Evolutionary conservation across 2,113 vertebrate genomes (phyloP), one percentile per base, ranked within the genome.

Genomic region (Elachura formosa): DNA sequence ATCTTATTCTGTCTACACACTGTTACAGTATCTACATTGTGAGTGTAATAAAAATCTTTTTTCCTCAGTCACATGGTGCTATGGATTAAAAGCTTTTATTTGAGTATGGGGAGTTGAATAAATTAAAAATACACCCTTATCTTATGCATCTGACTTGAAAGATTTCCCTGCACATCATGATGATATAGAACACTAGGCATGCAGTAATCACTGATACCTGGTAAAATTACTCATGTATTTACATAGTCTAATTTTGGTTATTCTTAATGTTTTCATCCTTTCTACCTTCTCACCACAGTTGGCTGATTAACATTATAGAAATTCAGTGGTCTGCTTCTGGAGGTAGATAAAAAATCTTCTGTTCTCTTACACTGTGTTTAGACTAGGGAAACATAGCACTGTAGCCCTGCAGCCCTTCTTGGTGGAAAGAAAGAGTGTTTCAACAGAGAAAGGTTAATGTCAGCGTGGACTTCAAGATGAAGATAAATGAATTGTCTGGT

Each of bases 401-500:
- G 59, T 84, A 64, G 46, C 83, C 58, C 38, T 75, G 66, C 74
- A 79, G 4, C 51, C 13, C 18, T 72, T 92, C 43, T 49, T 56
- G 25, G 23, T 73, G 23, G 49, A 78, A 87, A 64, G 33, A n/a
- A 34, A 38, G 18, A 1, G 0, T 87, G 38, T 93, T 92, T 72
- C 78, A 58, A 28, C 14, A 8, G 17, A 61, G 48, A 69, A 58
- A 45, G 33, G 33, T 78, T 89, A 48, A 68, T 89, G 62, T 54
- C 66, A 83, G 24, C 0, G 0, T 85, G 48, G 41, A 89, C 67
- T 92, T 94, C 2, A 9, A 79, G 87, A 88, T 0, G 0, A 68
- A 86, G 78, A 91, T 66, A 83, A 94, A 94, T 88, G 29, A 96
- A 86, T 86, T 92, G 59, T 92, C 68, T 46, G 19, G 63, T 77